Evolutionary conservation across 2,797 vertebrate genomes (phyloP), one percentile per base, ranked within the genome.

Genomic region (Myioborus melanocephalus): DNA sequence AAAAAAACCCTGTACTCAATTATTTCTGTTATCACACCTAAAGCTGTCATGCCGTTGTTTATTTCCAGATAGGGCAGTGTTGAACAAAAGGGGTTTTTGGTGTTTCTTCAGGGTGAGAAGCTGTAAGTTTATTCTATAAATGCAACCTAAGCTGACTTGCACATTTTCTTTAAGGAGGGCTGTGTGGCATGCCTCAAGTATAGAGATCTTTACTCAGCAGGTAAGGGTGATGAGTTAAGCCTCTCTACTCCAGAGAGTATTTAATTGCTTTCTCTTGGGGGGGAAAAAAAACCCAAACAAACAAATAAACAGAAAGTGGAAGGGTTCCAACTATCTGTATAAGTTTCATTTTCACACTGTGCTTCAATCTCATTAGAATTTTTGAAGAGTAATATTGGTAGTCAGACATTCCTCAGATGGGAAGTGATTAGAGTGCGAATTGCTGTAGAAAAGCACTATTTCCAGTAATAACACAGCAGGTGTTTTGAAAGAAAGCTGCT

Each of bases 401-500:
- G 81, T 59, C 78, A 87, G 77, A 61, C 80, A 50, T 95, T 89
- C 73, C 52, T 94, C 3, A 10, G 47, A 88, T 79, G 80, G 83
- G 59, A 92, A 94, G 47, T 64, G 77, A 81, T 86, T 69, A 84
- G 93, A 78, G 70, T 82, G 90, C 15, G 10, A 93, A 81, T 83
- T 71, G 88, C 83, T 84, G 44, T 56, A 93, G 88, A 76, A 81
- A 86, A 90, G 34, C 59, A 46, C 19, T 84, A 47, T 83, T 94
- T 94, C 44, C 47, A 88, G 52, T 86, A 90, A 89, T 87, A 95
- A 94, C 81, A 79, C 3, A 16, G 83, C 93, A 96, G 88, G 80
- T 94, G 66, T 95, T 95, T 95, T 90, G 55, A 90, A 93, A 87
- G 70, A 69, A 91, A 81, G 79, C 39, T 93, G 44, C 39, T 94